Percentiles rank a stretch among this genome's conserved stretches.
Conservation (phyloP, 2,888 invertebrate species). For the Matsumyia berberina region DNA sequence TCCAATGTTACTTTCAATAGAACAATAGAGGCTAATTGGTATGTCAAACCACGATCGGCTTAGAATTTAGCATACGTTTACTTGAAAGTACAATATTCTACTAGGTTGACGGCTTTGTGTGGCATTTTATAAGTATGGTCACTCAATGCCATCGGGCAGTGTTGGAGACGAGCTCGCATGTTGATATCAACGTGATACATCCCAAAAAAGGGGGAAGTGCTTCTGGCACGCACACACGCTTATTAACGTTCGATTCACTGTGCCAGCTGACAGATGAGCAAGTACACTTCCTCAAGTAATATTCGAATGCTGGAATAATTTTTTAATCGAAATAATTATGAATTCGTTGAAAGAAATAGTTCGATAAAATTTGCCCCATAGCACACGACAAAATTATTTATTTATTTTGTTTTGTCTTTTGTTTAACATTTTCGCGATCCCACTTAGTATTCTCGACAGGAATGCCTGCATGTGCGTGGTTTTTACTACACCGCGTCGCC, state of each 20-base stretch:
- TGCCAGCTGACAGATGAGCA: conserved; percentile 31
- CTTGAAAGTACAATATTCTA: conserved; percentile 67
- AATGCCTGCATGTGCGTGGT: conserved; percentile 62
- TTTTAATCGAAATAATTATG: conserved; percentile 38
- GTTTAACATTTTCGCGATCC: conserved; percentile 52
- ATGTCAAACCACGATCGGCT: conserved; percentile 68
- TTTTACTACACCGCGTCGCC: conserved; percentile 60
- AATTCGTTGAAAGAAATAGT: conserved; percentile 49
- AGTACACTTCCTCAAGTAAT: conserved; percentile 61
- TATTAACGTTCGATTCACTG: conserved; percentile 15
- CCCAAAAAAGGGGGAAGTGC: conserved; percentile 62
- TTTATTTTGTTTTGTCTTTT: conserved; percentile 49
- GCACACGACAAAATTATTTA: conserved; percentile 36
- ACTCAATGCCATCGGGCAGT: conserved; percentile 65
- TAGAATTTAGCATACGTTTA: conserved; percentile 72
- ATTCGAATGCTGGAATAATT: conserved; percentile 16
- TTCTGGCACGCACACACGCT: conserved; percentile 44
- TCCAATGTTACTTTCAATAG: conserved; percentile 70
- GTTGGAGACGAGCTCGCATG: conserved; percentile 46
- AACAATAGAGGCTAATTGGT: conserved; percentile 72
- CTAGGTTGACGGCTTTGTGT: conserved; percentile 62
- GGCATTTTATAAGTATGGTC: conserved; percentile 65
- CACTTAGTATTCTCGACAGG: conserved; percentile 60
- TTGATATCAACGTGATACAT: conserved; percentile 24
- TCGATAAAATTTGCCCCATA: conserved; percentile 19